phyloP scores from a whole-genome alignment of 2,113 vertebrate species.

The Oncorhynchus kisutch region DNA sequence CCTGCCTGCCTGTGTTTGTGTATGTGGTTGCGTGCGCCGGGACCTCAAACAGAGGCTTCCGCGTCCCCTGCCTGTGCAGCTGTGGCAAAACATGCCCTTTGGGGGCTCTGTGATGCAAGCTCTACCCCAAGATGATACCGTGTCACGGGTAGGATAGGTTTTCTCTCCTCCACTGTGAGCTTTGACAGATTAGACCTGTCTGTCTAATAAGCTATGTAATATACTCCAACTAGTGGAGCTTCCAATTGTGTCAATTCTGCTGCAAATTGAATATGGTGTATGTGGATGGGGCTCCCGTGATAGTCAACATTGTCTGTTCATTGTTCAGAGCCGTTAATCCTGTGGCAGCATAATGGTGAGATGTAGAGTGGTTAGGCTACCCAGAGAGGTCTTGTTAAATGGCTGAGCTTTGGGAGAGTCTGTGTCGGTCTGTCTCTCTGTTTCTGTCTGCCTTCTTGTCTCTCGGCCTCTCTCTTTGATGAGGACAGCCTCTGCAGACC shows the following conservation, averaged over 20 bases:
- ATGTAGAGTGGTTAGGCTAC: neutral
- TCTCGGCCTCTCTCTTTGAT: slow-evolving; percentile 54
- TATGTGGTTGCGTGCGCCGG: too few relatives aligned
- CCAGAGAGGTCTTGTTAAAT: neutral
- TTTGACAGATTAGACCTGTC: neutral
- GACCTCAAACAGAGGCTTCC: neutral
- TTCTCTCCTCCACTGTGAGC: neutral
- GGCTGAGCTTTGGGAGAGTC: neutral
- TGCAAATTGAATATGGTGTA: neutral
- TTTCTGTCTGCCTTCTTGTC: slow-evolving; percentile 15
- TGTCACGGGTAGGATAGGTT: neutral
- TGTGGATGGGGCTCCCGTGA: neutral
- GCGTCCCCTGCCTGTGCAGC: neutral
- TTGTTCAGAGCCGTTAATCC: neutral
- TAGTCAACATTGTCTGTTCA: neutral
- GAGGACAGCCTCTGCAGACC: slow-evolving; percentile 46
- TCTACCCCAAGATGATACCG: neutral
- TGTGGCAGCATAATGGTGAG: neutral
- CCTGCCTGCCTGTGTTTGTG: neutral
- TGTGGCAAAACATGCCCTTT: neutral
- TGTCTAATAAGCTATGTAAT: too few relatives aligned
- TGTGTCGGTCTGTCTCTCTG: slow-evolving; percentile 9
- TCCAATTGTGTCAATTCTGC: neutral
- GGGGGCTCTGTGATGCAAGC: neutral
- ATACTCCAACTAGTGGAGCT: neutral